Conservation (phyloP, 1,140 invertebrate genomes). For the Anthonomus grandis region DNA sequence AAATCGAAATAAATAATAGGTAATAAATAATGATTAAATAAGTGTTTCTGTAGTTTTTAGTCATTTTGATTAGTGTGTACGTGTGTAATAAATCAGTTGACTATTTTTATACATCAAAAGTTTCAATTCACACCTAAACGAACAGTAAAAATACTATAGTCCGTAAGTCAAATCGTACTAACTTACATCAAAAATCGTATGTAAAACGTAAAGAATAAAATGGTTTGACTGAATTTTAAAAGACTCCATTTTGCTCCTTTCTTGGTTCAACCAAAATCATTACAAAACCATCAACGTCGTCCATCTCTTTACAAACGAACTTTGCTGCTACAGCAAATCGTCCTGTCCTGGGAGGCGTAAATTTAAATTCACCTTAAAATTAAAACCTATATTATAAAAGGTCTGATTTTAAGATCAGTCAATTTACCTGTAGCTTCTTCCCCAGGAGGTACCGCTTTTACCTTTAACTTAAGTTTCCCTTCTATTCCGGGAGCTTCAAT, state of each 20-base stretch:
- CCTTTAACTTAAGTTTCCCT: conserved; percentile 65
- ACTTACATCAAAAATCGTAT: too few species aligned
- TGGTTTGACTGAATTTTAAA: too few species aligned
- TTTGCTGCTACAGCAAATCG: conserved; percentile 74
- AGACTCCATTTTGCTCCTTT: conserved; percentile 21
- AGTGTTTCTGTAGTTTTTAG: too few species aligned
- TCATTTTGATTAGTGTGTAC: too few species aligned
- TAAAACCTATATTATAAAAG: background rate
- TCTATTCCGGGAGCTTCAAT: conserved; percentile 78
- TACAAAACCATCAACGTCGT: conserved; percentile 78
- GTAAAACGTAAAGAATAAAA: too few species aligned
- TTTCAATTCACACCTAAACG: too few species aligned
- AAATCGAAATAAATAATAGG: too few species aligned
- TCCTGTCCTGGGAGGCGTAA: conserved; percentile 68
- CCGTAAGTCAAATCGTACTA: too few species aligned
- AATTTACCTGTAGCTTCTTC: conserved; percentile 56
- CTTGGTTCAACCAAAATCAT: conserved; percentile 56
- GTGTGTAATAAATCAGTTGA: too few species aligned
- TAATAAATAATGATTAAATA: too few species aligned
- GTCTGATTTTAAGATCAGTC: background rate
- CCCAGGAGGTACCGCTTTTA: conserved; percentile 62
- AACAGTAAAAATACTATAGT: too few species aligned
- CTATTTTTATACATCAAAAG: too few species aligned
- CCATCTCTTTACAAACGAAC: conserved; percentile 76
- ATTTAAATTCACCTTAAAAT: conserved; percentile 57